Percentiles rank a stretch among this genome's conserved stretches.
These are phyloP conservation scores for Schizopygopsis malacanthus DNA, from an alignment of 2,797 vertebrate species.

Conservation along the genomic window DNA sequence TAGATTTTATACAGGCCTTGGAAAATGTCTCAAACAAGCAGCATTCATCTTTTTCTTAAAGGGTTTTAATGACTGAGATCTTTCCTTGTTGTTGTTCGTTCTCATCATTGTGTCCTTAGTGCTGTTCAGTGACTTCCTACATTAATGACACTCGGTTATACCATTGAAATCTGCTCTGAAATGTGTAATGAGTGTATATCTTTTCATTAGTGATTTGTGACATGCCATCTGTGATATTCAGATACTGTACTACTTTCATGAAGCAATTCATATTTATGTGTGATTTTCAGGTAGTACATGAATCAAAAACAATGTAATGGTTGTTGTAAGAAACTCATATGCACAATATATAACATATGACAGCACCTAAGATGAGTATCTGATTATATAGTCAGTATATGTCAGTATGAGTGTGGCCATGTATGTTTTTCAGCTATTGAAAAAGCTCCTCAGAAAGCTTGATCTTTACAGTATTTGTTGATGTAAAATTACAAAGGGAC, in stretches of 20 bases:
- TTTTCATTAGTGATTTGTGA: conserved; percentile 37
- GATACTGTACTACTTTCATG: conserved; percentile 13
- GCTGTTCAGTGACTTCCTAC: conserved; percentile 20
- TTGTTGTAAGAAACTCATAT: background rate
- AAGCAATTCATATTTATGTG: conserved; percentile 13
- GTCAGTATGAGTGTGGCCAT: background rate
- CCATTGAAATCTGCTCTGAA: conserved; percentile 28
- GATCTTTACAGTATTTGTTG: background rate
- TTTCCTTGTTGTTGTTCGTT: conserved; percentile 9
- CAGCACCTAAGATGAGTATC: background rate
- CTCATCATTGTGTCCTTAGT: conserved; percentile 34
- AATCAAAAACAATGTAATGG: background rate
- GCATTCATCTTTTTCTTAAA: conserved; percentile 17
- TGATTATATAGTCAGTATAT: background rate
- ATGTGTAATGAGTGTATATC: conserved; percentile 10
- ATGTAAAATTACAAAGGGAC: conserved; percentile 15
- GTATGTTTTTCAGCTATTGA: conserved; percentile 6
- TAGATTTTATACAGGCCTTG: conserved; percentile 14
- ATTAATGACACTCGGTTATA: conserved; percentile 24
- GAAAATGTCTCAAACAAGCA: conserved; percentile 4
- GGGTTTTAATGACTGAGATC: background rate
- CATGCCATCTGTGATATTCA: conserved; percentile 25
- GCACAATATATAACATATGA: background rate
- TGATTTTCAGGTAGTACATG: background rate
- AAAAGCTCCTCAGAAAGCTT: background rate